These are phyloP conservation scores for Pilophorus perplexus DNA, from an alignment of 2,888 invertebrate species.

Conservation along the genomic window DNA sequence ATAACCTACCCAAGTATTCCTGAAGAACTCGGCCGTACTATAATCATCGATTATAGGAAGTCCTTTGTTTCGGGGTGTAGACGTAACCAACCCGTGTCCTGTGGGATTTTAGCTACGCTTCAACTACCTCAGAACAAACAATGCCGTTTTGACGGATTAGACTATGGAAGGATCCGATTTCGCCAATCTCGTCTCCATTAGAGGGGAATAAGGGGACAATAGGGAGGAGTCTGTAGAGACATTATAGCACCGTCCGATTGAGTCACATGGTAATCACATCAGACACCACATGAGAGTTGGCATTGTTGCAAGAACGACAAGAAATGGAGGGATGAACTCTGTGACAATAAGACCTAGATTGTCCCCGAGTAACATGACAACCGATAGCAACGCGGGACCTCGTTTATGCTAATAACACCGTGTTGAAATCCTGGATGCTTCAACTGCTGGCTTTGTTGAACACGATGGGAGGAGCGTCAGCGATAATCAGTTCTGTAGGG, in stretches of 20 bases:
- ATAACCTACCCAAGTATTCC: no score
- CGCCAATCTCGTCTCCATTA: slow-evolving; percentile 16
- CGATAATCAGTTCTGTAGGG: no score
- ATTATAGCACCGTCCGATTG: slow-evolving; percentile 20
- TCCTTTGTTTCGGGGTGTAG: slow-evolving; percentile 1
- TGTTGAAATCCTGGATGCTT: no score
- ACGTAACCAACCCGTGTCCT: background rate
- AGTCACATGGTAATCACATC: slow-evolving; percentile 23
- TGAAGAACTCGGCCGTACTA: no score
- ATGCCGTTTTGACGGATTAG: slow-evolving; percentile 13
- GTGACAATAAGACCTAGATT: slow-evolving; percentile 17
- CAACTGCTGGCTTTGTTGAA: no score
- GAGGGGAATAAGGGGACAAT: slow-evolving; percentile 8
- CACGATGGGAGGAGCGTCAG: no score
- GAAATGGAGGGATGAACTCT: background rate
- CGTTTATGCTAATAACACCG: slow-evolving; percentile 7
- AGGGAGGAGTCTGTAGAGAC: background rate
- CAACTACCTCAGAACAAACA: slow-evolving; percentile 2
- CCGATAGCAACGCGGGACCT: background rate
- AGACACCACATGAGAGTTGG: background rate
- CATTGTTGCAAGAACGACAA: slow-evolving; percentile 4
- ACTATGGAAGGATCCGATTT: slow-evolving; percentile 4
- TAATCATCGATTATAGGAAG: background rate
- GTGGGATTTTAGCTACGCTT: slow-evolving; percentile 19
- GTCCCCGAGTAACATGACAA: background rate